Conservation (phyloP, 2,888 invertebrate genomes). For the Oxystoma pomonae region DNA sequence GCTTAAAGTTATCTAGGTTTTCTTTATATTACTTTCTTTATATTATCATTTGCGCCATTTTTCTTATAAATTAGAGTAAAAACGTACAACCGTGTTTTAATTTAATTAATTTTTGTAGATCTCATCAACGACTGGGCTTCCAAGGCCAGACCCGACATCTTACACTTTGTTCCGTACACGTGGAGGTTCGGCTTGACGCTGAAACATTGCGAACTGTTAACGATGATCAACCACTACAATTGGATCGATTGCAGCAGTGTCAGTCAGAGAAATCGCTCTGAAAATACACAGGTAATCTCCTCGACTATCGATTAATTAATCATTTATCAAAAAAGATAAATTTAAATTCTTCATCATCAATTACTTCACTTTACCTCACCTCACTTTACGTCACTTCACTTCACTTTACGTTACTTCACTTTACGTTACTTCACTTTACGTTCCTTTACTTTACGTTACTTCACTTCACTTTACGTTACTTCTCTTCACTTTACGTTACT, state of each 20-base stretch:
- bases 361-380: not conserved
- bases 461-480: not conserved
- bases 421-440: not conserved
- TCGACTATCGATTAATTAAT: too few relatives aligned
- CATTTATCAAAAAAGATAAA: too few relatives aligned
- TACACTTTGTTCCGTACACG: constrained; percentile 94
- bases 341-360: too few relatives aligned
- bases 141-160: constrained; percentile 88
- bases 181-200: constrained; percentile 88
- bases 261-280: constrained; percentile 61
- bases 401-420: not conserved
- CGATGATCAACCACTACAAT: constrained; percentile 93
- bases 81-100: not conserved
- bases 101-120: constrained; percentile 52
- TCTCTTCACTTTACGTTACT: not conserved
- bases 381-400: not conserved
- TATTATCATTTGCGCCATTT: too few relatives aligned
- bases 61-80: too few relatives aligned
- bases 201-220: constrained; percentile 93
- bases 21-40: too few relatives aligned
- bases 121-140: constrained; percentile 95
- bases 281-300: constrained; percentile 79
- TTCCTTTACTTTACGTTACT: not conserved
- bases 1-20: too few relatives aligned
- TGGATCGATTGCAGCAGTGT: constrained; percentile 98